phyloP scores from a whole-genome alignment of 2,113 vertebrate species.

The Plecturocebus donacophilus region DNA sequence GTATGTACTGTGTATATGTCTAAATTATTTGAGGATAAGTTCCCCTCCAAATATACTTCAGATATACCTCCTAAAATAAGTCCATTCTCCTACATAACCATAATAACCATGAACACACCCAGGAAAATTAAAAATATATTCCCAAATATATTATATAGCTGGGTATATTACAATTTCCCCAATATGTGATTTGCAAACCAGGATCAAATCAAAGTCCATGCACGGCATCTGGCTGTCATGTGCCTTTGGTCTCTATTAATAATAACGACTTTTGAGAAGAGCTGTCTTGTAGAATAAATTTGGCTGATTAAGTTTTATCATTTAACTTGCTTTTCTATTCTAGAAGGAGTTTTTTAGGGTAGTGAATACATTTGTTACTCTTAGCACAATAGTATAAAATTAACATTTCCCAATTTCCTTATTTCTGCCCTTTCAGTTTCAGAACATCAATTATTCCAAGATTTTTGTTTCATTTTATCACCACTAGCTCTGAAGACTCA shows the following conservation, averaged over 20 bases:
- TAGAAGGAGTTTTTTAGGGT: conserved; percentile 4
- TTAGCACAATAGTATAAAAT: not conserved
- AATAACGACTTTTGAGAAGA: not conserved
- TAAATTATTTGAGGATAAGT: not conserved
- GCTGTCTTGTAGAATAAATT: not conserved
- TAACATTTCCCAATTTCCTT: conserved; percentile 12
- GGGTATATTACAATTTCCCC: not conserved
- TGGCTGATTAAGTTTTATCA: not conserved
- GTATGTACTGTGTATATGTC: not conserved
- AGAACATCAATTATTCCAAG: conserved; percentile 33
- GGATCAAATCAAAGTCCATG: not conserved
- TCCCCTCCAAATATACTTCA: not conserved
- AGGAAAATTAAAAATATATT: not conserved
- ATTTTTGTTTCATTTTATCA: not conserved
- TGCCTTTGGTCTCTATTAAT: not conserved
- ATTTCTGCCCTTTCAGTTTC: not conserved
- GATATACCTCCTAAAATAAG: not conserved
- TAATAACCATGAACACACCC: not conserved
- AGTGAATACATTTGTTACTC: not conserved
- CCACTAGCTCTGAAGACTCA: not conserved
- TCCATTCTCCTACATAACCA: not conserved
- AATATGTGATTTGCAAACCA: not conserved
- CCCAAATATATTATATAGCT: not conserved
- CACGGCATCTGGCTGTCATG: not conserved
- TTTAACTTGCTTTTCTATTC: not conserved